phyloP scores from a whole-genome alignment of 2,888 invertebrate species.

The Amblyteles armatorius region DNA sequence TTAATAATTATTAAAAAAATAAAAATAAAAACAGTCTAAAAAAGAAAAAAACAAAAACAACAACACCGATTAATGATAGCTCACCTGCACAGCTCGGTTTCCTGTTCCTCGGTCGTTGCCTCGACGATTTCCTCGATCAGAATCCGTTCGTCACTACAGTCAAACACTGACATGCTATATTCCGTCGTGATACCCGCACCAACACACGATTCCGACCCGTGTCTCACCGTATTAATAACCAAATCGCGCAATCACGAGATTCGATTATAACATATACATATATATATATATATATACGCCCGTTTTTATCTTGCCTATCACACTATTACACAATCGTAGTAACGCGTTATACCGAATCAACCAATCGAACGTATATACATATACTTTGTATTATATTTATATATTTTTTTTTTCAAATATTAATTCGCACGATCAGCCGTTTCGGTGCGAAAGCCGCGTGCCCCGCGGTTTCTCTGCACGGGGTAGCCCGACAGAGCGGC shows the following conservation, averaged over 20 bases:
- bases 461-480: slow-evolving; percentile 50
- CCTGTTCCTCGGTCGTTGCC: slow-evolving; percentile 85
- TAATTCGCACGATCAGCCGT: slow-evolving; percentile 37
- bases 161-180: slow-evolving; percentile 86
- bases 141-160: slow-evolving; percentile 85
- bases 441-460: slow-evolving; percentile 53
- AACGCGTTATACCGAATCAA: slow-evolving; percentile 1
- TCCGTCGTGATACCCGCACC: slow-evolving; percentile 69
- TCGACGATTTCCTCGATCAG: slow-evolving; percentile 86
- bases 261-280: slow-evolving; percentile 14
- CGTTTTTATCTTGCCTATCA: neutral
- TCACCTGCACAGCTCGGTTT: slow-evolving; percentile 82
- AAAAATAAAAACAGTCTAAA: too few relatives aligned
- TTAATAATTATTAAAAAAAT: neutral
- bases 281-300: neutral
- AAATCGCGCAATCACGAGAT: slow-evolving; percentile 31
- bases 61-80: neutral
- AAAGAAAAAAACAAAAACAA: slow-evolving; percentile 11
- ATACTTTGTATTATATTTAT: neutral
- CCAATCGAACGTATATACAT: neutral
- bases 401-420: neutral
- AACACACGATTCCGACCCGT: slow-evolving; percentile 43
- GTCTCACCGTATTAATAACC: slow-evolving; percentile 9
- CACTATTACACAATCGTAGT: slow-evolving; percentile 22
- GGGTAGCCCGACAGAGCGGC: neutral